Evolutionary conservation across 2,797 vertebrate species (phyloP), one percentile per base, ranked within the genome.

Genomic region (Peromyscus eremicus): DNA sequence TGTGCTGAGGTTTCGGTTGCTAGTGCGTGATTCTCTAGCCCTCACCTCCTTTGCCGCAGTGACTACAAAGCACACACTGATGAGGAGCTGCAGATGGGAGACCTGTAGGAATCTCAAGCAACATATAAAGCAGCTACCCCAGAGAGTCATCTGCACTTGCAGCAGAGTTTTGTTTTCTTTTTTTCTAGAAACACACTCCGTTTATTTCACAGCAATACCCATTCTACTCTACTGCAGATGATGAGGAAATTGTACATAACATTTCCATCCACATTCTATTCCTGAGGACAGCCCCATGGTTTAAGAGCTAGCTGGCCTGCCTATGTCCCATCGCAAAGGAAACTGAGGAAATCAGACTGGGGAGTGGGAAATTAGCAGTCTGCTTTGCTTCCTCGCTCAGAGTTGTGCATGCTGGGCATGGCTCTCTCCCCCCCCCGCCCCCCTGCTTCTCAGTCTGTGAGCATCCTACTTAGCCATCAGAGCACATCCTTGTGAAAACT

Each of bases 221-320:
- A 37, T 46, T 37, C 8, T 62, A 43, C 16, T 43, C 66, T 92
- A 57, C 57, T 37, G 60, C 8, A 92, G 25, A 89, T 43, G 70
- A 71, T 68, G 55, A 46, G 49, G 83, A 60, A n/a, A 40, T 32
- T 23, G 2, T 82, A 60, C 4, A 29, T 27, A 76, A 73, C 25
- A 89, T 70, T 96, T 96, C 40, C 71, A 5, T 40, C n/a, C 64
- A 21, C 9, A 21, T 83, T 92, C 92, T 83, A 66, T 92, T 5
- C 0, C 12, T 71, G 37, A 92, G 46, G 73, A 92, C 1, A 92
- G 52, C 84, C 55, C 57, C 32, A 21, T 17, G 34, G 32, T 13
- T 70, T 55, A 55, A 37, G 13, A 73, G 37, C 40, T 60, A 57
- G 21, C 49, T 68, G 85, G 49, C 52, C 21, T 85, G 73, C 81